Evolutionary conservation across 2,797 vertebrate species (phyloP), one percentile per base, ranked within the genome.

Genomic region (Nothura maculosa): DNA sequence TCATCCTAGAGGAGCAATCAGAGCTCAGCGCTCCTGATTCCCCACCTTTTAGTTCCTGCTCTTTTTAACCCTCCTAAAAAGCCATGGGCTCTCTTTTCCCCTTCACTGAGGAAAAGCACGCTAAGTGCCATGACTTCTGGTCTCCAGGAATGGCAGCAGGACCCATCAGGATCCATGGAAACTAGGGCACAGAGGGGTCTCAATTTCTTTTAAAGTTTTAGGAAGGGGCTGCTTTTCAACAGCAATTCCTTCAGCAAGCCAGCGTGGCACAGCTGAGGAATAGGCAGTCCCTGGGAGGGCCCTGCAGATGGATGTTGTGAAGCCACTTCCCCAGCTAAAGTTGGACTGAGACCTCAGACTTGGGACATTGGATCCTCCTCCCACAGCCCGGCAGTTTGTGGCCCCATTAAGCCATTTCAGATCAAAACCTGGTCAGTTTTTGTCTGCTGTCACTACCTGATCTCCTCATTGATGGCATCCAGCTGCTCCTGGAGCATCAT

Each of bases 401-500:
- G 12, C 2, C 25, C 63, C 18, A 17, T 0, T 0, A 42, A 80
- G 10, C 14, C 47, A 28, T 7, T 70, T 70, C 57, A 63, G 63
- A 52, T 32, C 43, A 47, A 79, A 34, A 61, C 21, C 42, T 22
- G 0, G 12, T 6, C 14, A 32, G 11, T 13, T 22, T 85, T 67
- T 80, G 84, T 40, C 48, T 22, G 7, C 0, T 13, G 94, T 19
- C 5, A 0, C 22, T 95, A 99, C 99, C 99, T 99, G 97, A 99
- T 99, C 98, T 99, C 99, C 90, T 99, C 98, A 0, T 99, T 99
- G 97, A 99, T 99, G 92, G 99, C 99, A 55, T 99, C 99, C 72
- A 99, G 98, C 96, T 99, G 99, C 96, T 99, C 98, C 96, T 99
- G 99, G 54, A 99, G 97, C 99, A 99, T 99, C 94, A 99, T 98